Evolutionary conservation across 1,140 invertebrate species (phyloP), one percentile per base, ranked within the genome.

Genomic region (Euborellia annulipes): DNA sequence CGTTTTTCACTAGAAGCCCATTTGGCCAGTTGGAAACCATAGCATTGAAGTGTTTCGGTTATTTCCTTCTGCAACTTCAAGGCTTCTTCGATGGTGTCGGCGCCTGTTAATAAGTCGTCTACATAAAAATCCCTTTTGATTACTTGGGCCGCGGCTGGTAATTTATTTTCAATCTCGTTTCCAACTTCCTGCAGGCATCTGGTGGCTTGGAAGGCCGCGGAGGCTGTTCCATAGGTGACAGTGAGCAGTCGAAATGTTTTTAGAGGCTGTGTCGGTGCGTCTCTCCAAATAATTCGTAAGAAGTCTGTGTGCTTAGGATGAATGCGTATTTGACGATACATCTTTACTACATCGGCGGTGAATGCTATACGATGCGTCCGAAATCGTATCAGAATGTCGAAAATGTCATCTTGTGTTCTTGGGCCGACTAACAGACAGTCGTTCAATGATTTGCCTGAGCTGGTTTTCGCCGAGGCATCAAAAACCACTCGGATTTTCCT

Each of bases 51-150:
- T 8, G 58, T 8, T 0, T 36, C 3, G 3, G 47, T 49, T 1
- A 60, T 48, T 42, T 63, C 48, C 3, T 50, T 45, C 36, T 46
- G 39, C 3, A 58, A 19, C 36, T 36, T 22, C 43, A 52, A 45
- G 7, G 52, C 52, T 20, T 54, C 37, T 46, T 58, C 49, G 7
- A 52, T 18, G 13, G 41, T 38, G 14, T 52, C 38, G 2, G 49
- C 41, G 9, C 58, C 60, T 2, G 50, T 52, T 2, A 63, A 34
- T 6, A 58, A 36, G 47, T 64, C 62, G 49, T 65, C 64, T 2
- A 64, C 54, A 32, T 65, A 65, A 1, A 61, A 34, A 50, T 64
- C 52, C 3, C 49, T 38, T 11, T 47, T 27, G 14, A 62, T 43
- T 8, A 54, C 50, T 22, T 41, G 13, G 32, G 54, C 52, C 8